Evolutionary conservation across 2,888 invertebrate genomes (phyloP).

Genomic region (Dexiosoma caninum): DNA sequence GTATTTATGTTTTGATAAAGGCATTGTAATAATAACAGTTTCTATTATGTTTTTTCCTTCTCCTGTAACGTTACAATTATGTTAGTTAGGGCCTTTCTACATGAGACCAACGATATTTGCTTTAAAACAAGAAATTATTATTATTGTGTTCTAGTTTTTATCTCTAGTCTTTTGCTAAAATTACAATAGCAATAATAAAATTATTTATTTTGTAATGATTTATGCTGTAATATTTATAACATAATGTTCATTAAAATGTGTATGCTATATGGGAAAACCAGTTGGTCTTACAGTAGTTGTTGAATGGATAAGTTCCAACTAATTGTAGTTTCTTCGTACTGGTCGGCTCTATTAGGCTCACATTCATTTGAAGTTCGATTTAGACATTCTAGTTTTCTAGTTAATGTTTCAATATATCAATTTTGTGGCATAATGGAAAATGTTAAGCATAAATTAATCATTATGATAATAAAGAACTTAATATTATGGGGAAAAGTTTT

Average conservation of each 20-base stretch:
- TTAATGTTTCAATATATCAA: slow-evolving; percentile 5
- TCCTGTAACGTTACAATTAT: too few species aligned
- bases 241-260: not conserved
- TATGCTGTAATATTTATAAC: slow-evolving; percentile 35
- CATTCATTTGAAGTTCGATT: not conserved
- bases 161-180: not conserved
- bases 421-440: not conserved
- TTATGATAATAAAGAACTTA: slow-evolving; percentile 28
- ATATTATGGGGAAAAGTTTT: not conserved
- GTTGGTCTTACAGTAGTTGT: too few species aligned
- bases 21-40: too few species aligned
- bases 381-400: not conserved
- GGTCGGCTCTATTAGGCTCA: not conserved
- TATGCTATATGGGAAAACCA: slow-evolving; percentile 4
- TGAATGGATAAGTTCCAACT: not conserved
- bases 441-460: slow-evolving; percentile 31
- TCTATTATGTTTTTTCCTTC: too few species aligned
- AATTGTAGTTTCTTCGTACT: slow-evolving; percentile 29
- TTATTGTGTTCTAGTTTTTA: slow-evolving; percentile 44
- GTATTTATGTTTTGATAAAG: too few species aligned
- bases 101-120: slow-evolving; percentile 21
- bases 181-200: not conserved
- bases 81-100: too few species aligned
- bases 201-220: slow-evolving; percentile 27
- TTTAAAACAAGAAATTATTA: slow-evolving; percentile 44